phyloP scores from a whole-genome alignment of 2,113 vertebrate species.

The Emberiza fucata region DNA sequence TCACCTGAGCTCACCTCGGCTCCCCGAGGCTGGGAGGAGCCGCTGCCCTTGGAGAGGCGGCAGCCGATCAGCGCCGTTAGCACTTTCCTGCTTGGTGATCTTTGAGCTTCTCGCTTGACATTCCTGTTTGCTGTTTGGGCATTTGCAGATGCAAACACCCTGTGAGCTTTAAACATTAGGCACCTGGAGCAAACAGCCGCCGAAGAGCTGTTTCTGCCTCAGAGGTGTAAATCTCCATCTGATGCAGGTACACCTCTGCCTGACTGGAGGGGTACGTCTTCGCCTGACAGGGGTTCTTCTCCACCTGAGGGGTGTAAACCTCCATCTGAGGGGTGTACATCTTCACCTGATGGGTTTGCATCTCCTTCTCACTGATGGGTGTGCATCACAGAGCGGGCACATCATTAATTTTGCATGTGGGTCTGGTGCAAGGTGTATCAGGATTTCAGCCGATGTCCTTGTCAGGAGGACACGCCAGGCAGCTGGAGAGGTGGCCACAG shows the following conservation, averaged over 20 bases:
- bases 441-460: conserved; percentile 14
- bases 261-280: background rate
- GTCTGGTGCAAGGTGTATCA: background rate
- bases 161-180: background rate
- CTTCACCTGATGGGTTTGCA: accelerated
- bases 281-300: background rate
- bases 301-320: background rate
- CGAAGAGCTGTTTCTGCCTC: background rate
- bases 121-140: background rate
- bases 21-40: background rate
- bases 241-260: background rate
- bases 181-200: accelerated
- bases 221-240: background rate
- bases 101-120: background rate
- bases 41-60: background rate
- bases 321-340: background rate
- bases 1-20: background rate
- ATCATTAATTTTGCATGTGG: background rate
- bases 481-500: accelerated
- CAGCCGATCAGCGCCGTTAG: background rate
- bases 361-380: background rate
- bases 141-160: background rate
- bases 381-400: background rate
- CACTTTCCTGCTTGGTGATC: background rate
- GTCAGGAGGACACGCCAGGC: accelerated